phyloP scores from a whole-genome alignment of 64 coral and sea anemone genomes.

The Actinia equina region DNA sequence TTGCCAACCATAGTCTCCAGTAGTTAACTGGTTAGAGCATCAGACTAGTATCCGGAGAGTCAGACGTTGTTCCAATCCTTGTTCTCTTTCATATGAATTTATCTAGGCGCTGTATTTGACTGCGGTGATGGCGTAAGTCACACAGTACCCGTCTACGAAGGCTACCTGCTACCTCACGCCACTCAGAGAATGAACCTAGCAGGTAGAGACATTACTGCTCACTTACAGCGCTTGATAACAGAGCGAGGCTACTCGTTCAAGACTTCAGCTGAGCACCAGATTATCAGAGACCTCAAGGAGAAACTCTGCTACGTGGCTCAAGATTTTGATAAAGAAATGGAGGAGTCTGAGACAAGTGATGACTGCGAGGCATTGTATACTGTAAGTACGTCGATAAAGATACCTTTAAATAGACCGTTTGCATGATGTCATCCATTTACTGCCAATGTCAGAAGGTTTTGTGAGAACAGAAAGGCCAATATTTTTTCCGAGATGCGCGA shows the following conservation, averaged over 20 bases:
- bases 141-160: constrained; percentile 94
- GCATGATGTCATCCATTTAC: too few species aligned
- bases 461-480: too few species aligned
- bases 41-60: too few species aligned
- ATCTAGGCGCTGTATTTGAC: constrained; percentile 80
- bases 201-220: constrained; percentile 78
- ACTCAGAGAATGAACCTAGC: constrained; percentile 85
- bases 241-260: constrained; percentile 87
- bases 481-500: too few species aligned
- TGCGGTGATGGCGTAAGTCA: constrained; percentile 89
- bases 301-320: constrained; percentile 82
- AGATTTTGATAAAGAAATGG: constrained; percentile 77
- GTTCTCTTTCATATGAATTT: too few species aligned
- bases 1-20: too few species aligned
- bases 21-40: too few species aligned
- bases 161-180: constrained; percentile 93
- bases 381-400: constrained; percentile 42
- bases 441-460: too few species aligned
- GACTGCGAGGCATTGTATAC: constrained; percentile 73
- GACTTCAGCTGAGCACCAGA: constrained; percentile 80
- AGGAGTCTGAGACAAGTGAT: constrained; percentile 68
- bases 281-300: constrained; percentile 88
- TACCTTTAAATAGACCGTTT: too few species aligned
- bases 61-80: too few species aligned
- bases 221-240: constrained; percentile 68